Base-by-base conservation (phyloP, 1,140 invertebrate genomes). In the Chymomyza costata region DNA sequence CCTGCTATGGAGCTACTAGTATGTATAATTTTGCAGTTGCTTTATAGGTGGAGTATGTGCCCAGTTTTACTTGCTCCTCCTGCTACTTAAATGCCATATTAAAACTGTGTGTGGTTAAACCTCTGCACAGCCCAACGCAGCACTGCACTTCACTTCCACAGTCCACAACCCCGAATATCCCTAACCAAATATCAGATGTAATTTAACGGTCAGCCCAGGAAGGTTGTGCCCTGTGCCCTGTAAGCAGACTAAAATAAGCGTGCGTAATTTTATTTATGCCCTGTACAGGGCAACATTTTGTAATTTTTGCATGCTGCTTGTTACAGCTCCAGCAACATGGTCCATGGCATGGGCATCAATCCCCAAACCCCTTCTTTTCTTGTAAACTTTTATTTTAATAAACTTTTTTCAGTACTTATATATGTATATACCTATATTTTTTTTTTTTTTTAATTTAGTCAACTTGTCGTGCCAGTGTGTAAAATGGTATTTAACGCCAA, bases 261-360 rank as follows among this genome's bases (percentile, higher is more conserved):
- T 84, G 71, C 82, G 82, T 84, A 84, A 84, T 84, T 84, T 84
- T 84, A 84, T 84, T 84, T 84, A 84, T 84, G 71, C 67, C 69
- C 64, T 52, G 78, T 60, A 68, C 78, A 82, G 59, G 78, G 64
- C 64, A 55, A 82, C 78, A 78, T 82, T 71, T 76, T 80, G 73
- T 80, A 73, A 80, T 80, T 80, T 80, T 78, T 78, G 73, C 58
- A 65, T 63, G 48, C 65, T 60, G 71, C 71, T 19, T 17, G 5
- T 28, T 45, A 11, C 31, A 11, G 10, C 31, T 17, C n/a, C 21
- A 14, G 37, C 15, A 30, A 15, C 43, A 19, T n/a, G n/a, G n/a
- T n/a, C n/a, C n/a, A 49, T 35, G 45, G 18, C 3, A 16, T 19
- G 38, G n/a, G n/a, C n/a, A n/a, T n/a, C n/a, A n/a, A n/a, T n/a